A percentile compares a stretch with the other conserved stretches of the same genome.
Conservation (phyloP, 2,888 invertebrate species). For the Sarcophaga subvicina region DNA sequence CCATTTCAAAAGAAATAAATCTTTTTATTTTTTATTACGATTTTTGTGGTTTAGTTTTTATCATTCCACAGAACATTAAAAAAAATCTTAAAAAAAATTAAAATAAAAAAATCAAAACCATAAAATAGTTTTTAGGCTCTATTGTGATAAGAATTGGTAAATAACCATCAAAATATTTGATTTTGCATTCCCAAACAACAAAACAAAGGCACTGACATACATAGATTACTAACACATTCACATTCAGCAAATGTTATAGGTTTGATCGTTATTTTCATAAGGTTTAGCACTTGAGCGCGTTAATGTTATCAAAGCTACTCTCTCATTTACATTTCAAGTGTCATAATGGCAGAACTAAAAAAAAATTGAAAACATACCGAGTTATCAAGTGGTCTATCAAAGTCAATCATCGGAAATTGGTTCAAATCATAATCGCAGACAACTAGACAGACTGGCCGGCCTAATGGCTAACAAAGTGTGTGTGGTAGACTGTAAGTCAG, state of each 20-base stretch:
- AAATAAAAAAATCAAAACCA: neutral
- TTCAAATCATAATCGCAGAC: too few relatives aligned
- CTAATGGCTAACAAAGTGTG: conserved; percentile 23
- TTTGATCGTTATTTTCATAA: too few relatives aligned
- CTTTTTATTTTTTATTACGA: too few relatives aligned
- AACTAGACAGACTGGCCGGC: neutral
- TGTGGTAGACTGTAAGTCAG: neutral
- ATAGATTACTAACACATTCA: too few relatives aligned
- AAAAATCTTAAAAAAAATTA: too few relatives aligned
- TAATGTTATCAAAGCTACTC: conserved; percentile 59
- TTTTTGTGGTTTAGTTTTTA: too few relatives aligned
- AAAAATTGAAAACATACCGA: conserved; percentile 6
- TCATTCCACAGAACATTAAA: too few relatives aligned
- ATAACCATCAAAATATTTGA: neutral
- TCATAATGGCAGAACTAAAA: conserved; percentile 51
- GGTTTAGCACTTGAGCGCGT: conserved; percentile 11
- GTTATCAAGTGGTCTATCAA: conserved; percentile 36
- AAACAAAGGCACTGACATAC: too few relatives aligned
- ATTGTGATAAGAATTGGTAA: neutral
- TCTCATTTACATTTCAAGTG: conserved; percentile 66
- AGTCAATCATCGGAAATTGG: neutral
- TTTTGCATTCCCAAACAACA: too few relatives aligned
- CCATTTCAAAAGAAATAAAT: too few relatives aligned
- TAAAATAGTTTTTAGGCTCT: neutral
- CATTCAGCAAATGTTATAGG: too few relatives aligned